A percentile compares a stretch with the other conserved stretches of the same genome.
phyloP scores from a whole-genome alignment of 1,140 invertebrate genomes.

The Metopolophium dirhodum region DNA sequence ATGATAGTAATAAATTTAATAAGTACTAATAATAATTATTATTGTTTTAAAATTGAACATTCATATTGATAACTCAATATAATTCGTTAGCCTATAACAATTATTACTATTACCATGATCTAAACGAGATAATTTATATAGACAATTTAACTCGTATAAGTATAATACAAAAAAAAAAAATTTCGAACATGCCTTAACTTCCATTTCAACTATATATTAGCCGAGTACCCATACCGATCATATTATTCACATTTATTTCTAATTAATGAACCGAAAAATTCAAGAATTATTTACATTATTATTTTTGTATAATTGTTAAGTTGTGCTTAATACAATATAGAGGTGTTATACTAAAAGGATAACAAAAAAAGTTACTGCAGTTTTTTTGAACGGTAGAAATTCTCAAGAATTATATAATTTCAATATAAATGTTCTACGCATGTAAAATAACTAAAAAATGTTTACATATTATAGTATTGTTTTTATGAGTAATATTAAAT shows the following conservation, averaged over 20 bases:
- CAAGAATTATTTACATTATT: constrained; percentile 45
- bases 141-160: not conserved
- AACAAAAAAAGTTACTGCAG: not conserved
- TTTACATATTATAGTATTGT: constrained; percentile 14
- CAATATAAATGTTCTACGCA: constrained; percentile 24
- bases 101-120: constrained; percentile 54
- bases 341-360: constrained; percentile 43
- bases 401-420: constrained; percentile 30
- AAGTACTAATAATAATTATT: constrained; percentile 53
- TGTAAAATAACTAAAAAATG: constrained; percentile 25
- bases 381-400: not conserved
- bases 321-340: constrained; percentile 50
- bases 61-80: constrained; percentile 39
- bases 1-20: constrained; percentile 48
- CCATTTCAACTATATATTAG: constrained; percentile 15
- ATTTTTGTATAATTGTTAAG: constrained; percentile 42
- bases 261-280: constrained; percentile 6
- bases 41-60: constrained; percentile 51
- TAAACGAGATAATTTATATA: constrained; percentile 41
- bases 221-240: constrained; percentile 33
- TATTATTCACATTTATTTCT: constrained; percentile 27
- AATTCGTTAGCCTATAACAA: constrained; percentile 49
- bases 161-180: constrained; percentile 48
- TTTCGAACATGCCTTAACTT: not conserved
- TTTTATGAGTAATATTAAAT: constrained; percentile 1